Percentiles rank a stretch among this genome's conserved stretches.
Evolutionary conservation across 2,888 invertebrate genomes (phyloP).

Genomic region (Cephus pulcher): DNA sequence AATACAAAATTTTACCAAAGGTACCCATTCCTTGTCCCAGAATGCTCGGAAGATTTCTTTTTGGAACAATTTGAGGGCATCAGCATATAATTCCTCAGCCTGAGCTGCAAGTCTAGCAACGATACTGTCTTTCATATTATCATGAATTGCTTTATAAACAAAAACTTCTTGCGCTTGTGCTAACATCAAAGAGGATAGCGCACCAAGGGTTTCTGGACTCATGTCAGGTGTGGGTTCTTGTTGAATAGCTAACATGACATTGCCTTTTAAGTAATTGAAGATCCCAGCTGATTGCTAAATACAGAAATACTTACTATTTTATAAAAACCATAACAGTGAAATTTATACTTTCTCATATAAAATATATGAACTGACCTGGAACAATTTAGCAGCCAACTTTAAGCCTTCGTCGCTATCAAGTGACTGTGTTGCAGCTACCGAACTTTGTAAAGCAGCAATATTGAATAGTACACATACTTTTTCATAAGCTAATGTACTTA

Average conservation of each 20-base stretch:
- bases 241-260: conserved; percentile 84
- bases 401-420: conserved; percentile 93
- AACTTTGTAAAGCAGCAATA: conserved; percentile 93
- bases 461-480: conserved; percentile 96
- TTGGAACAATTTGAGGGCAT: conserved; percentile 88
- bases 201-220: conserved; percentile 89
- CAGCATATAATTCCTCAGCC: conserved; percentile 93
- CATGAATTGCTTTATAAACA: conserved; percentile 91
- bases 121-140: conserved; percentile 94
- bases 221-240: conserved; percentile 97
- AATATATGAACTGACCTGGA: conserved; percentile 75
- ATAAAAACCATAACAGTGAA: neutral
- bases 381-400: conserved; percentile 90
- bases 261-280: conserved; percentile 85
- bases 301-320: conserved; percentile 35
- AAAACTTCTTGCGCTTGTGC: conserved; percentile 99
- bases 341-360: neutral
- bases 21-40: conserved; percentile 92
- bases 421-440: conserved; percentile 86
- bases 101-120: conserved; percentile 93
- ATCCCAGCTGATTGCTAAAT: conserved; percentile 88
- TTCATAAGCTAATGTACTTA: conserved; percentile 91
- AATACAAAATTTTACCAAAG: conserved; percentile 69
- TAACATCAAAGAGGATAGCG: conserved; percentile 89
- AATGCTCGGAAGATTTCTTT: conserved; percentile 84